These are phyloP conservation scores for Emydocephalus ijimae DNA, from an alignment of 2,113 vertebrate genomes.

Conservation along the genomic window DNA sequence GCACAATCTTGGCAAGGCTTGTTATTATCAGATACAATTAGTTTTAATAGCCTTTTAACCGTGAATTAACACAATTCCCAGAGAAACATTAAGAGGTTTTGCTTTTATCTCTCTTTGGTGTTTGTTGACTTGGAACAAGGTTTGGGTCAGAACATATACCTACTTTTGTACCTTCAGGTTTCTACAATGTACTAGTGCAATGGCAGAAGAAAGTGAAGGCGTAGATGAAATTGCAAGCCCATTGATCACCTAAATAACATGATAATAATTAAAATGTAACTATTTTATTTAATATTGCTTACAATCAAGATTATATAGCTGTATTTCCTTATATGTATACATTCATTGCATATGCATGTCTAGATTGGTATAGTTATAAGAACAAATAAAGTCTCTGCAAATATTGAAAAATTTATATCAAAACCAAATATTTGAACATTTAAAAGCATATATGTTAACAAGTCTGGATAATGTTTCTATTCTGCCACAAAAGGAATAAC, in stretches of 20 bases:
- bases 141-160: background rate
- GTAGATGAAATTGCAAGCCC: conserved; percentile 69
- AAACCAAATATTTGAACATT: background rate
- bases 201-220: conserved; percentile 58
- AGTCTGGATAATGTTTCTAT: background rate
- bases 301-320: too few species aligned
- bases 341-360: background rate
- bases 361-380: background rate
- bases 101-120: too few species aligned
- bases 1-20: too few species aligned
- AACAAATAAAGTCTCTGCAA: background rate
- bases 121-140: too few species aligned
- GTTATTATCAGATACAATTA: too few species aligned
- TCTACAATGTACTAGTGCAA: conserved; percentile 64
- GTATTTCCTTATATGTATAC: background rate
- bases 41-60: too few species aligned
- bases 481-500: background rate
- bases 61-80: too few species aligned
- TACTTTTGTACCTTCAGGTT: conserved; percentile 60
- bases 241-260: conserved; percentile 72
- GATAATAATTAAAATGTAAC: background rate
- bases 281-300: background rate
- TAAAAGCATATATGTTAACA: background rate
- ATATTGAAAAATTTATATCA: background rate
- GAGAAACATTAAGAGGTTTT: too few species aligned